phyloP scores from a whole-genome alignment of 2,888 invertebrate species.

The Pandemis corylana region DNA sequence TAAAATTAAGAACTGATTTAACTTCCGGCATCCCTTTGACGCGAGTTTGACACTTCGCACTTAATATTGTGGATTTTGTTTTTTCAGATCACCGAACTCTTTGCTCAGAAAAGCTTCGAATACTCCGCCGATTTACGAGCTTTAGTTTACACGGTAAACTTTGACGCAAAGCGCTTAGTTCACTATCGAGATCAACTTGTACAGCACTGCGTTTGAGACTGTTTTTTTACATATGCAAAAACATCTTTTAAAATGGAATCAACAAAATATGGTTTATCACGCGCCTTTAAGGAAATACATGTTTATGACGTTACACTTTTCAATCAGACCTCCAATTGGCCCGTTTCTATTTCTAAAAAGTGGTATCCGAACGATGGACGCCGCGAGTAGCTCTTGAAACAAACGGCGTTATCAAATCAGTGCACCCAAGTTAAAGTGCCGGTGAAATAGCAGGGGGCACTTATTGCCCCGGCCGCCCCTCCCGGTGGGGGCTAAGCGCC shows the following conservation, averaged over 20 bases:
- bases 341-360: conserved; percentile 61
- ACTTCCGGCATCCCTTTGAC: conserved; percentile 54
- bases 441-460: conserved; percentile 81
- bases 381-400: conserved; percentile 75
- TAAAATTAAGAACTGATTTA: conserved; percentile 64
- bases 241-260: no score
- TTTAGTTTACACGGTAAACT: conserved; percentile 17
- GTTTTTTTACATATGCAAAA: not conserved
- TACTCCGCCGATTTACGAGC: conserved; percentile 15
- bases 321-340: conserved; percentile 29
- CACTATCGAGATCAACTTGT: not conserved
- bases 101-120: not conserved
- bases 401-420: conserved; percentile 84
- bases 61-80: conserved; percentile 47
- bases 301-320: conserved; percentile 14
- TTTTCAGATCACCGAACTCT: not conserved
- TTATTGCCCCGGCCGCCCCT: conserved; percentile 68
- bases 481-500: conserved; percentile 37
- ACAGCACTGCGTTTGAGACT: not conserved
- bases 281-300: not conserved
- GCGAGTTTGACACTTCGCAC: conserved; percentile 52
- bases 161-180: conserved; percentile 2
- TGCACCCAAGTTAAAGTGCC: conserved; percentile 82
- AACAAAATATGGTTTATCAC: not conserved
- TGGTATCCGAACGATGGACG: conserved; percentile 68